These are phyloP conservation scores for Caranx melampygus DNA, from an alignment of 2,113 vertebrate species.

Conservation along the genomic window DNA sequence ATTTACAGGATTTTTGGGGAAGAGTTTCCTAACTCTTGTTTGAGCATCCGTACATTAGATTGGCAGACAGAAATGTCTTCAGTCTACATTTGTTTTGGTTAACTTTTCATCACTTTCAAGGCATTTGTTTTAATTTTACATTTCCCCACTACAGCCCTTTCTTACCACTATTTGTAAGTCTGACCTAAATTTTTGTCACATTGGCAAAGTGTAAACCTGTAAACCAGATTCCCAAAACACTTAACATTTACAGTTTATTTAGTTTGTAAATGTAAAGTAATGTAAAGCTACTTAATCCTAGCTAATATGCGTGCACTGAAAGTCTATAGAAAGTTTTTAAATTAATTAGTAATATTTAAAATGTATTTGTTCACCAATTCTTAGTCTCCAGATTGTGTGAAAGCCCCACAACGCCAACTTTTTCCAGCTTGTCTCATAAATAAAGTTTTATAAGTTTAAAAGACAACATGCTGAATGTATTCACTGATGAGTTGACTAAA, in stretches of 20 bases:
- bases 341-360: too few relatives aligned
- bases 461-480: too few relatives aligned
- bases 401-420: neutral
- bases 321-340: neutral
- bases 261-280: too few relatives aligned
- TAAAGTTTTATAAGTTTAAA: too few relatives aligned
- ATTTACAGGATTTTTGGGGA: neutral
- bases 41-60: neutral
- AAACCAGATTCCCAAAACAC: neutral
- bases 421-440: neutral
- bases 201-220: neutral
- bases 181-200: neutral
- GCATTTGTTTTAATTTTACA: neutral
- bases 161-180: neutral
- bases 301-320: too few relatives aligned
- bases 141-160: neutral
- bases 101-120: neutral
- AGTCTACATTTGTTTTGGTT: neutral
- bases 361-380: too few relatives aligned
- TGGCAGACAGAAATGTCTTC: neutral
- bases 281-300: too few relatives aligned
- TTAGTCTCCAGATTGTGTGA: neutral
- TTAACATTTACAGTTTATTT: too few relatives aligned
- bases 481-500: neutral
- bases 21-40: neutral